These are phyloP conservation scores for Fukomys damarensis DNA, from an alignment of 2,113 vertebrate species.

Conservation along the genomic window DNA sequence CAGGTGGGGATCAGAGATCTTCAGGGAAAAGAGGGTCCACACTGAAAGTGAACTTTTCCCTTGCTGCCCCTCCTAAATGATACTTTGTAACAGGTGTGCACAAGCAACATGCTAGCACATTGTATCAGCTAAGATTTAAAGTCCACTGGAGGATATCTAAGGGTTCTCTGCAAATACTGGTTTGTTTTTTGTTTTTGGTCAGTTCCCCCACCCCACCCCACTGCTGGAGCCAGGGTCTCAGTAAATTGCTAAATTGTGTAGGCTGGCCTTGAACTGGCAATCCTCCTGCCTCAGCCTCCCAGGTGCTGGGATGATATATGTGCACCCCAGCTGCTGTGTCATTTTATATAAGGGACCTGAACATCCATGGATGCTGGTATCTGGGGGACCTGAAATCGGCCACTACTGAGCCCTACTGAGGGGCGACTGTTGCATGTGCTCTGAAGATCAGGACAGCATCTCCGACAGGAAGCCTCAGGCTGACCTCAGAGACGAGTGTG, in stretches of 20 bases:
- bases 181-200: no score
- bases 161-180: neutral
- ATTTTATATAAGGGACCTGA: neutral
- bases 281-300: neutral
- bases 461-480: accelerated
- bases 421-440: neutral
- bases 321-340: neutral
- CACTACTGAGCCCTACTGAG: no score
- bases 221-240: neutral
- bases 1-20: neutral
- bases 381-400: neutral
- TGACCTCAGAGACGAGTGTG: accelerated
- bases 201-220: no score
- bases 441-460: accelerated
- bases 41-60: neutral
- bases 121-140: neutral
- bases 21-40: no score
- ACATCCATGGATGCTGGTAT: neutral
- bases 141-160: neutral
- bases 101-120: no score
- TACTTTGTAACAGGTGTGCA: no score
- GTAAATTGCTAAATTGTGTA: neutral
- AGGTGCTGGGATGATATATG: neutral
- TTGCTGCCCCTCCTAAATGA: neutral
- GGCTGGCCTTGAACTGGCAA: neutral